Base-by-base conservation (phyloP, 2,113 vertebrate genomes). In the Clarias batrachus region DNA sequence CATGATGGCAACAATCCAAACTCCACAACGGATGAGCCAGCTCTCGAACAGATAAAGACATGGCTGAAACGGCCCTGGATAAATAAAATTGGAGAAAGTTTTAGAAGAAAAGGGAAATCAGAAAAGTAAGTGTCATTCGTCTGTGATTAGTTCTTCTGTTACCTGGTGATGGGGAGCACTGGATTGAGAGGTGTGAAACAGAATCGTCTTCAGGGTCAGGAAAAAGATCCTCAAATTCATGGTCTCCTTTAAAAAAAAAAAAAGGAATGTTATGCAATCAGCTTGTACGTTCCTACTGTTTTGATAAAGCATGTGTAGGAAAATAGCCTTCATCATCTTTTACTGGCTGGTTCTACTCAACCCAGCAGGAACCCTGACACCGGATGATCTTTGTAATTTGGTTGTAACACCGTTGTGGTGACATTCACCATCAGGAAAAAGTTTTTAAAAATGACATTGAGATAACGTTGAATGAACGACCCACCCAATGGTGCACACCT, bases 101-200 rank as follows among this genome's bases (percentile, higher is more conserved):
- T 23, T 8, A 8, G 9, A 77, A 19, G 25, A 21, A 81, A 63
- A 41, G 25, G 10, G 13, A 14, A 25, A 66, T 23, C 11, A 48
- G 25, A 57, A 74, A 59, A 16, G 13, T 4, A 6, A 60, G 0
- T 56, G 7, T 48, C 2, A 37, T 37, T 37, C 33, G 48, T 48
- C 7, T 48, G 6, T 70, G 33, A n/a, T 8, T 56, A 48, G 30
- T 27, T n/a, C 23, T 56, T 33, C 16, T 21, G 33, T 63, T 94
- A 98, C 97, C 97, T 96, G 97, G 97, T 63, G 96, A 91, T 12
- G 97, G 97, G 73, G 95, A 96, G 86, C 97, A 99, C 17, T 97
- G 97, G 33, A 96, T 95, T 0, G 95, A 95, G 85, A 95, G 96
- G 54, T 97, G 95, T 80, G 93, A 93, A 93, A 97, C 96, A 74